Evolutionary conservation across 2,113 vertebrate genomes (phyloP).

Genomic region (Chroicocephalus ridibundus): DNA sequence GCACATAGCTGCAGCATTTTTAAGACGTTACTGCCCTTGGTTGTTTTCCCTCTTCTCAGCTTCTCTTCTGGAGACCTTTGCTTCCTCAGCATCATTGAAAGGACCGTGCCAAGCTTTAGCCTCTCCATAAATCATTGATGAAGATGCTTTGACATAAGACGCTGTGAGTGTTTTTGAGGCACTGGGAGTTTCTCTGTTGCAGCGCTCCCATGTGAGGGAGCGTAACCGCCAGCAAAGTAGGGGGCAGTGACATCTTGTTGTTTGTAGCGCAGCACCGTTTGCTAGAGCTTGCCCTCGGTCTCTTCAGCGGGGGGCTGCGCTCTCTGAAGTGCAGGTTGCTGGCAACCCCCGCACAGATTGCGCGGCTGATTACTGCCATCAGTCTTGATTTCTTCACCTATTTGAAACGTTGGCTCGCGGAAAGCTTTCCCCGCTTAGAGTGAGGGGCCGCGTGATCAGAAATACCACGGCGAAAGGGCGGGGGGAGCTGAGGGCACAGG

Average conservation of each 20-base stretch:
- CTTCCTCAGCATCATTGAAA: neutral
- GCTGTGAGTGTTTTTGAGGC: neutral
- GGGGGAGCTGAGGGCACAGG: neutral
- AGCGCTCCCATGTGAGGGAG: neutral
- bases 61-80: conserved; percentile 36
- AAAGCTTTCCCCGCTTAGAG: neutral
- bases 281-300: neutral
- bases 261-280: neutral
- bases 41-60: conserved; percentile 41
- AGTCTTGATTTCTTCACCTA: neutral
- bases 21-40: conserved; percentile 3
- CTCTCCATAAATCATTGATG: neutral
- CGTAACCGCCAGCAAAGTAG: neutral
- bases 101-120: neutral
- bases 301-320: neutral
- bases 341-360: neutral
- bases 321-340: neutral
- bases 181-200: neutral
- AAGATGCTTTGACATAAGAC: neutral
- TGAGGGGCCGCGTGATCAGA: neutral
- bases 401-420: neutral
- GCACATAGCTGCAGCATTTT: conserved; percentile 16
- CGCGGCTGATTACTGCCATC: neutral
- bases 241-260: neutral
- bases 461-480: neutral